Evolutionary conservation across 1,140 invertebrate genomes (phyloP), one percentile per base, ranked within the genome.

Genomic region (Maconellicoccus hirsutus): DNA sequence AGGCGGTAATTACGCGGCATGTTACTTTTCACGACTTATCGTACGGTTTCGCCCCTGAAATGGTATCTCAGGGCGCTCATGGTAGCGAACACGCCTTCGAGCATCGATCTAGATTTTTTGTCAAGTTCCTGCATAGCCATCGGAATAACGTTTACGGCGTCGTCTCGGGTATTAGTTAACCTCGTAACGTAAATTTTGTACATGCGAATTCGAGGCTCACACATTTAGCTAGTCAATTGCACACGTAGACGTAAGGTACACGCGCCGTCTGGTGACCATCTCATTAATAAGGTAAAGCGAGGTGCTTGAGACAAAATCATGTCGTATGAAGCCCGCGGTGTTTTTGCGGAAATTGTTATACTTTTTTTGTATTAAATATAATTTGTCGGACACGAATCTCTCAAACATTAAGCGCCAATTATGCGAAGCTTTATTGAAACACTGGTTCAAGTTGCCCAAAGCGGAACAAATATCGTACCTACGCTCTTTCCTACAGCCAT

Each of bases 391-490:
- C 61, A 66, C 21, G 61, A 25, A 66, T 66, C 2, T 25, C 6
- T 8, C 2, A 23, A 14, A 66, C 25, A 66, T 66, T 66, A 66
- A 66, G 61, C 61, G 61, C 61, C 61, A 66, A 66, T 66, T 66
- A 66, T 66, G 10, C 25, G 21, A 14, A 25, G 61, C 61, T 66
- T 66, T 66, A 25, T 25, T 66, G 19, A 66, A 66, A 25, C 21
- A 23, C 22, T 66, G 21, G 25, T 66, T 26, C 25, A 16, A 26
- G 61, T 66, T 26, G 61, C 61, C 61, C 22, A 66, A 66, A 66
- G 61, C 61, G 25, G 22, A 66, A 66, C 61, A 66, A 66, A 66
- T 25, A 66, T 66, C 21, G 22, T 66, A 26, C 25, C 21, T 66
- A 25, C 61, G 22, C 61, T 66, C 22, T 59, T 59, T 66, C 61